Conservation (phyloP, 2,113 vertebrate genomes). For the Nymphicus hollandicus region DNA sequence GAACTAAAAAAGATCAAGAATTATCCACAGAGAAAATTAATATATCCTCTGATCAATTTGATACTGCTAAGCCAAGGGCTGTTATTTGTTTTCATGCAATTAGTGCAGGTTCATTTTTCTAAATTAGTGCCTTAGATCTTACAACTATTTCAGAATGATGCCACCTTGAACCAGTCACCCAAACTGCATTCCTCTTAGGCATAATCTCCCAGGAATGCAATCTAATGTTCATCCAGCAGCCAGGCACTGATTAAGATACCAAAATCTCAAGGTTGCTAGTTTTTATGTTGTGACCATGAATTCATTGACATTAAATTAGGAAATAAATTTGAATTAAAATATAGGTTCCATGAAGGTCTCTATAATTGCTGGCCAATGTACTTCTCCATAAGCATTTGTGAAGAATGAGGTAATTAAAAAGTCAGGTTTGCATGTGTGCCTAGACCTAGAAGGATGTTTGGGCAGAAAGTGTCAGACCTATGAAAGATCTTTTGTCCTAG, state of each 20-base stretch:
- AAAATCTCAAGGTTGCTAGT: conserved; percentile 1
- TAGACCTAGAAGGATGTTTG: not conserved
- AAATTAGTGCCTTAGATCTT: conserved; percentile 42
- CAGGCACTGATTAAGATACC: conserved; percentile 23
- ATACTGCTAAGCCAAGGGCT: conserved; percentile 20
- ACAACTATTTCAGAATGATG: conserved; percentile 25
- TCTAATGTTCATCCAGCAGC: conserved; percentile 16
- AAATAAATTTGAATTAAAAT: not conserved
- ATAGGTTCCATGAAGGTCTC: not conserved
- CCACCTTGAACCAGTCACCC: conserved; percentile 48
- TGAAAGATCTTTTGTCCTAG: not conserved
- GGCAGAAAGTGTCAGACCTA: not conserved
- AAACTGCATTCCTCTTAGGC: conserved; percentile 37
- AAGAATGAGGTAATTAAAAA: not conserved
- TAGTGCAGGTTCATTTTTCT: conserved; percentile 48
- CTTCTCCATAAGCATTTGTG: not conserved
- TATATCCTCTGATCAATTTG: conserved; percentile 51
- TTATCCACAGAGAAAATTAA: conserved; percentile 36
- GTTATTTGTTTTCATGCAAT: conserved; percentile 40
- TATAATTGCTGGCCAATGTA: not conserved
- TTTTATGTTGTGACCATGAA: not conserved
- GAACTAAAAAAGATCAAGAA: not conserved
- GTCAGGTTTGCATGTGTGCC: not conserved
- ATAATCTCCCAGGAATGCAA: conserved; percentile 46
- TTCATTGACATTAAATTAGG: not conserved